Evolutionary conservation across 2,797 vertebrate genomes (phyloP), one percentile per base, ranked within the genome.

Genomic region (Sebastes oblongus): DNA sequence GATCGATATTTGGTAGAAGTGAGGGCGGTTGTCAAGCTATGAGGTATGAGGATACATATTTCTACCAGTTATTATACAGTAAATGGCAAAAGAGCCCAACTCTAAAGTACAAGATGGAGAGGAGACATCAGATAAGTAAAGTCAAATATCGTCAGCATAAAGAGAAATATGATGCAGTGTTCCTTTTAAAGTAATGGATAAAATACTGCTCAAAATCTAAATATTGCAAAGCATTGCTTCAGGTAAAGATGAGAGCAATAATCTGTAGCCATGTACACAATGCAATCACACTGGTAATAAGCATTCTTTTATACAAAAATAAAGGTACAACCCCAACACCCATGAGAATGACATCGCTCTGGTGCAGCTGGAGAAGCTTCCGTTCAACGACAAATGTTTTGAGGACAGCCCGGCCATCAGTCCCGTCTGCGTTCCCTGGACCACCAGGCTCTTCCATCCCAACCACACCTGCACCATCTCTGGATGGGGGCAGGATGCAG

Each of bases 311-410:
- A 9, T 52, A n/a, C 18, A 52, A 20, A 20, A 52, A 52, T 52
- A 52, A 81, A 94, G 94, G 0, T 99, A 96, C 68, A 89, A 95
- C 5, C 36, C 94, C 0, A 12, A 4, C 46, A 96, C 89, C 0
- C 98, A 97, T 0, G 85, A 96, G 91, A 98, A 99, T 24, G 98
- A 99, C 94, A 98, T 99, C 20, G 98, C 98, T 60, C 92, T 99
- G 90, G 55, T 99, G 54, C 82, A 97, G 89, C 82, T 98, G 79
- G 34, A 86, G 86, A 91, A 91, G n/a, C 80, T 70, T 0, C 83
- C 10, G 0, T 5, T 9, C 0, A 8, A 5, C 0, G 24, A 80
- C 0, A 10, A 46, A 4, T 97, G 93, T 73, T 5, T 98, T 79
- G 2, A 4, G 1, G 69, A 83, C 32, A 94, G 62, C 56, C 85